A percentile compares a stretch with the other conserved stretches of the same genome.
phyloP scores from a whole-genome alignment of 2,797 vertebrate species.

The Gobionotothen gibberifrons region DNA sequence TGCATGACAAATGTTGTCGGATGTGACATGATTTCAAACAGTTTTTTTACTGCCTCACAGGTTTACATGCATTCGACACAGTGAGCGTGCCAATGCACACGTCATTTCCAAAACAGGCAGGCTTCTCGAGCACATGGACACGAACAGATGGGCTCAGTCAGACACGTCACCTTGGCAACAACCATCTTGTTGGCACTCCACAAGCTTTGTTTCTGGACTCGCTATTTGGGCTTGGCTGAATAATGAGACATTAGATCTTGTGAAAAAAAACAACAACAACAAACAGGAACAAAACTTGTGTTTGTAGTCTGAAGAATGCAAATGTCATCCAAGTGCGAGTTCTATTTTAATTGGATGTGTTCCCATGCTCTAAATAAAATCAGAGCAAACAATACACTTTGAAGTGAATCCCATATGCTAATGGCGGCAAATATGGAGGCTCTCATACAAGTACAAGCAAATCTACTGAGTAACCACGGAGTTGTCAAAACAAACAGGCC shows the following conservation, averaged over 20 bases:
- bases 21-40: slow-evolving; percentile 44
- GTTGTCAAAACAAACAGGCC: slow-evolving; percentile 34
- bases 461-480: slow-evolving; percentile 6
- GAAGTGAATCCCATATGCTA: slow-evolving; percentile 24
- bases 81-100: slow-evolving; percentile 46
- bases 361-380: slow-evolving; percentile 1
- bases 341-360: slow-evolving; percentile 29
- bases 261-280: slow-evolving; percentile 15
- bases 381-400: slow-evolving; percentile 27
- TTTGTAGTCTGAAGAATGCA: slow-evolving; percentile 17
- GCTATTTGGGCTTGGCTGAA: slow-evolving; percentile 46
- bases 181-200: slow-evolving; percentile 54
- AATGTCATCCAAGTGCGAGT: slow-evolving; percentile 2
- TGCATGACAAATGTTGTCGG: slow-evolving; percentile 38
- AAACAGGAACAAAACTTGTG: slow-evolving; percentile 37
- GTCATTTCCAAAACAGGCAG: slow-evolving; percentile 66
- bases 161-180: slow-evolving; percentile 79
- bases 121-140: slow-evolving; percentile 68
- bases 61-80: slow-evolving; percentile 27
- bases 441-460: slow-evolving; percentile 17
- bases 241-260: slow-evolving; percentile 52
- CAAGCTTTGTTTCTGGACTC: slow-evolving; percentile 62
- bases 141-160: slow-evolving; percentile 77
- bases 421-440: slow-evolving; percentile 18
- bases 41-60: slow-evolving; percentile 10